Evolutionary conservation across 2,888 invertebrate genomes (phyloP), one percentile per base, ranked within the genome.

Genomic region (Tachina grossa): DNA sequence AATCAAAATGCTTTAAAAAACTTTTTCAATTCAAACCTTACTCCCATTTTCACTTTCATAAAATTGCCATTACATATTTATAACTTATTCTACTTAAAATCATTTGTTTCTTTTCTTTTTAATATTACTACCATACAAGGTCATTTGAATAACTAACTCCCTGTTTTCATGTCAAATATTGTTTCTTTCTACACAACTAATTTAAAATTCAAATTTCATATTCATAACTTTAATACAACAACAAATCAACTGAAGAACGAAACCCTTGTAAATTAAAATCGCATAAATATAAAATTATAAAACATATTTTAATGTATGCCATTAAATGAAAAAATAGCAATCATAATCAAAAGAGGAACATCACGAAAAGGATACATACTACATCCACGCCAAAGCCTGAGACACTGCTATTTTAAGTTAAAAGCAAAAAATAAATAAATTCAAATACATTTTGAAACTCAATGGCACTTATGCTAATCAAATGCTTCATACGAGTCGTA

Each of bases 161-260:
- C 8, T 11, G 47, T 55, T 47, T 57, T 8, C 8, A 13, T 31
- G 9, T 45, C 59, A 39, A 65, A 57, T 2, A 59, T 19, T 31
- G 11, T 41, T n/a, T 51, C 13, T 61, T 16, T 51, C 51, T 51
- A 59, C 19, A 39, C 43, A 78, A 75, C 82, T 85, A 85, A 85
- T 85, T 85, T 85, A 75, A 79, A 79, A 83, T 83, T 75, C 65
- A 78, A 85, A 84, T 72, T 71, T 65, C 11, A 45, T 72, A 66
- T 55, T 51, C 82, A 83, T 71, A 63, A 55, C 63, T 75, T 51
- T 49, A 66, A 65, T 45, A 71, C n/a, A 41, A 74, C 10, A 74
- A 31, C 68, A 68, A 61, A 53, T 45, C 61, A 53, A 41, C 39
- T 43, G 2, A 1, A 16, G 55, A 31, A 31, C 4, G 16, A 41